Base-by-base conservation (phyloP, 2,113 vertebrate genomes). In the Pica pica region DNA sequence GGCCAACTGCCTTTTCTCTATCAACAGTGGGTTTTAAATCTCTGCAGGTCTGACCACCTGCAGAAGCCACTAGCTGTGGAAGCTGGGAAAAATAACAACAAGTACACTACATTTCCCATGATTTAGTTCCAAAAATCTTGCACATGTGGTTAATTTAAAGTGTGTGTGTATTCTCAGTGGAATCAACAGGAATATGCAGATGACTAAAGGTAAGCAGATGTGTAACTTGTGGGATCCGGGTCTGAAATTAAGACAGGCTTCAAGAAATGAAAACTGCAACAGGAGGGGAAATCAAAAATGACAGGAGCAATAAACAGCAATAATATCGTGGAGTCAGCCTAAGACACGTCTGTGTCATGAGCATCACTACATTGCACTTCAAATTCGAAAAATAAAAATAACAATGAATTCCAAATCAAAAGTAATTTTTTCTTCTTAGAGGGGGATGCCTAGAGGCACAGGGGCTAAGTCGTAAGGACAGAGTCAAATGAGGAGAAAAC, bases 141-240 rank as follows among this genome's bases (percentile, higher is more conserved):
- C 93, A 94, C 55, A 13, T 95, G 78, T 86, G 70, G 55, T 69
- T 77, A 74, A 95, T 94, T 90, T 69, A 77, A 80, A 87, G 42
- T 93, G 86, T 0, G 33, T 77, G 55, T 83, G 78, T 59, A 79
- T 61, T 73, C 87, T 59, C 82, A 1, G 33, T 17, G 87, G 92
- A 86, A 41, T 75, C 55, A 41, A 16, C 20, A 79, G 95, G 75
- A 67, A 79, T 37, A 44, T 0, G 0, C 63, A 88, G 75, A 86
- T 44, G 84, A 93, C 89, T 95, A 93, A 95, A 97, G 91, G 91
- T 95, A 95, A 96, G 89, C 93, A 97, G 93, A 91, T 96, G 94
- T 97, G 84, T 13, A 61, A 87, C 50, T 26, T 0, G 16, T 26
- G 80, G 59, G 35, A 83, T 80, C 42, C 3, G 10, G 30, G 53